These are phyloP conservation scores for Pomacea maculata DNA, from an alignment of 1,140 invertebrate species.

Conservation along the genomic window DNA sequence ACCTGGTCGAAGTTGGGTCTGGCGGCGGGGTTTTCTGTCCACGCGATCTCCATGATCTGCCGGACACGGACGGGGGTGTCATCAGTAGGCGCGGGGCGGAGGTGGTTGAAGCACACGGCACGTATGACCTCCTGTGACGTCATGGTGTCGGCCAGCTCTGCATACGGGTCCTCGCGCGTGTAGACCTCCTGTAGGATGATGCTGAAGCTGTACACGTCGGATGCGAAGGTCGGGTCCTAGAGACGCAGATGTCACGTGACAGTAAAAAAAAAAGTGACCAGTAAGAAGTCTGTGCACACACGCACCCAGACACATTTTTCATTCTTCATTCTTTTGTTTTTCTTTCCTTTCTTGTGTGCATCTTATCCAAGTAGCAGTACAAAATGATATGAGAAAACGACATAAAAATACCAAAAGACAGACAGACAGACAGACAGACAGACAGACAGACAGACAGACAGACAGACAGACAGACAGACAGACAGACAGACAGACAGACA, in stretches of 20 bases:
- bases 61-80: slow-evolving; percentile 33
- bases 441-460: too few relatives aligned
- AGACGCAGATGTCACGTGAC: background rate
- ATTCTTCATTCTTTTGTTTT: too few relatives aligned
- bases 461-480: too few relatives aligned
- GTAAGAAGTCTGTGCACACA: background rate
- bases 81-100: slow-evolving; percentile 34
- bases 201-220: slow-evolving; percentile 47
- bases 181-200: slow-evolving; percentile 51
- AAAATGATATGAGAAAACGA: too few relatives aligned
- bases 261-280: background rate
- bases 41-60: slow-evolving; percentile 45
- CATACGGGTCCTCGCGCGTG: slow-evolving; percentile 43
- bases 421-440: too few relatives aligned
- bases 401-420: too few relatives aligned
- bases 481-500: too few relatives aligned
- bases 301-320: background rate
- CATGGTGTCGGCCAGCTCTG: slow-evolving; percentile 36
- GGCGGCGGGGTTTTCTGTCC: slow-evolving; percentile 35
- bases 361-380: too few relatives aligned
- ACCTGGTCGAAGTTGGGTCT: slow-evolving; percentile 40
- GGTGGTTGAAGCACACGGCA: slow-evolving; percentile 28
- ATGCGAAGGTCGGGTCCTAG: slow-evolving; percentile 8
- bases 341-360: too few relatives aligned
- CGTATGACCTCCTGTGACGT: slow-evolving; percentile 25